These are phyloP conservation scores for Perizoma flavofasciatum DNA, from an alignment of 2,888 invertebrate genomes.

Conservation along the genomic window DNA sequence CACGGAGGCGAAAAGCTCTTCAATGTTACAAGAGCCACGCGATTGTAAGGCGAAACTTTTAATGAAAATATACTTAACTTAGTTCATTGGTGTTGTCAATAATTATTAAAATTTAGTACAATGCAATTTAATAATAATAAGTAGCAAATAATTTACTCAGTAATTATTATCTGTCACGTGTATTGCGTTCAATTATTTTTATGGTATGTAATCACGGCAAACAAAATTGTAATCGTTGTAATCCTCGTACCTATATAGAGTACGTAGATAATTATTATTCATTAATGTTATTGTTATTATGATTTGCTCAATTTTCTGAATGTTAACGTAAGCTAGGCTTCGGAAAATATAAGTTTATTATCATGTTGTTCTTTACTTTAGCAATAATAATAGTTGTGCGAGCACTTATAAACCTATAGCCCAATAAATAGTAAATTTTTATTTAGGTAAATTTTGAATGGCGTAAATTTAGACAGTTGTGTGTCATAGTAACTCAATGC, in stretches of 20 bases:
- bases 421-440: too few species aligned
- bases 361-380: conserved; percentile 47
- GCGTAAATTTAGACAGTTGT: too few species aligned
- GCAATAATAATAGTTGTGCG: conserved; percentile 45
- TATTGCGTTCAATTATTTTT: conserved; percentile 63
- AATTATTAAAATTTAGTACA: conserved; percentile 71
- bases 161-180: conserved; percentile 57
- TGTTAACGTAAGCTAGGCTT: conserved; percentile 74
- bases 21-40: conserved; percentile 48
- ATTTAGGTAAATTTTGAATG: too few species aligned
- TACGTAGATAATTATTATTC: conserved; percentile 60
- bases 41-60: conserved; percentile 62
- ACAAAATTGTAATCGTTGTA: conserved; percentile 61
- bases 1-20: conserved; percentile 32
- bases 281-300: conserved; percentile 80
- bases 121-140: conserved; percentile 67
- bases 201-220: conserved; percentile 56
- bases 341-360: conserved; percentile 63
- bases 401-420: conserved; percentile 17
- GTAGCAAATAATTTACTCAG: conserved; percentile 49
- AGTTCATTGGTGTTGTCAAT: conserved; percentile 70
- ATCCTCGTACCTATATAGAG: conserved; percentile 66
- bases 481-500: conserved; percentile 9
- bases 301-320: conserved; percentile 82
- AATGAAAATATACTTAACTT: conserved; percentile 48